Conservation (phyloP, 2,113 vertebrate genomes). For the Greenwoodochromis staneri region DNA sequence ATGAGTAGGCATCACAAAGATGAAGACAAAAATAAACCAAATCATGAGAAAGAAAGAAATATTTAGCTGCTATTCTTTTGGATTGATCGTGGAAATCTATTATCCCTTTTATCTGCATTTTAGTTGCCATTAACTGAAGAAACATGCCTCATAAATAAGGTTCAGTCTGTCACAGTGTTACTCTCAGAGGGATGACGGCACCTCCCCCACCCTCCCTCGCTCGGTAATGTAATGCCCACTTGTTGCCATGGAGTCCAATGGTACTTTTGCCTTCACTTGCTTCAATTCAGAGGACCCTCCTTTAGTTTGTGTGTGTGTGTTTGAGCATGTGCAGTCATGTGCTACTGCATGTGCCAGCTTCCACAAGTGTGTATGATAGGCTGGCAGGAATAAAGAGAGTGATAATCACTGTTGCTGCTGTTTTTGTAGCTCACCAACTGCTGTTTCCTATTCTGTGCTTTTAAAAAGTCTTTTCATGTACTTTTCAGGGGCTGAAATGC, state of each 20-base stretch:
- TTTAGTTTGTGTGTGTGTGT: neutral
- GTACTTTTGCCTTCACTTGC: slow-evolving; percentile 19
- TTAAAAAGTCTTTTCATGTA: slow-evolving; percentile 25
- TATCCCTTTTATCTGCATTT: neutral
- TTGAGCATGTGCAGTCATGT: neutral
- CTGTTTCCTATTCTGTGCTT: slow-evolving; percentile 22
- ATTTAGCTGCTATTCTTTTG: neutral
- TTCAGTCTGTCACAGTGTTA: neutral
- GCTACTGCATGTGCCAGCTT: neutral
- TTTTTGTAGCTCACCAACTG: slow-evolving; percentile 10
- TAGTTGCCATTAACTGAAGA: neutral
- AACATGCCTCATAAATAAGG: neutral
- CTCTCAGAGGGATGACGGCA: neutral
- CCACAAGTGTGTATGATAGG: neutral
- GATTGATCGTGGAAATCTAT: neutral
- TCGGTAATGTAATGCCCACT: slow-evolving; percentile 44
- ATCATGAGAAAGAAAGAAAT: rapidly evolving
- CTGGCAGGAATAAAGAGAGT: neutral
- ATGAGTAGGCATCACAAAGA: neutral
- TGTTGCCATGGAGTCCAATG: slow-evolving; percentile 59
- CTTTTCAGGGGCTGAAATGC: slow-evolving; percentile 1
- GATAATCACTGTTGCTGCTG: slow-evolving; percentile 23
- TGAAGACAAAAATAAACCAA: neutral
- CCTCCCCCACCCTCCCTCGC: neutral
- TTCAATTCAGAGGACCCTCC: slow-evolving; percentile 12